Conservation (phyloP, 2,113 vertebrate genomes). For the Eulemur macaco region DNA sequence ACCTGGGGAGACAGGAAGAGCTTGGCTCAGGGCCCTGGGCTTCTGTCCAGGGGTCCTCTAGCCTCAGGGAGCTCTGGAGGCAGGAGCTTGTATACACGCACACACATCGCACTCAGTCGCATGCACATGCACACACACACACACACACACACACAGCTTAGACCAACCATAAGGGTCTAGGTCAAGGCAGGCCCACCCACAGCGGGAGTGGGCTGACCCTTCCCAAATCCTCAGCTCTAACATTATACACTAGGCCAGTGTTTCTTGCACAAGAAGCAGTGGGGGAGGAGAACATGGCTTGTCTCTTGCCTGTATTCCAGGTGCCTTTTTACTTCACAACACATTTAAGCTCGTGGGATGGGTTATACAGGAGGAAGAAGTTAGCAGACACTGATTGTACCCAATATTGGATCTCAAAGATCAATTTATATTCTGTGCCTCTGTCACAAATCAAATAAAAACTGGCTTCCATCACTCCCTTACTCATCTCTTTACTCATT, state of each 20-base stretch:
- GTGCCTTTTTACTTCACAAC: background rate
- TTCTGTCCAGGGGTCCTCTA: background rate
- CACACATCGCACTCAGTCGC: background rate
- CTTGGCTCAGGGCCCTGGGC: background rate
- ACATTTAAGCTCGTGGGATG: background rate
- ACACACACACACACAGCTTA: background rate
- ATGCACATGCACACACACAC: background rate
- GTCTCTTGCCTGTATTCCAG: background rate
- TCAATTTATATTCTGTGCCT: background rate
- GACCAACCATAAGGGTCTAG: fast-evolving
- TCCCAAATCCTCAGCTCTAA: background rate
- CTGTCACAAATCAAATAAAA: background rate
- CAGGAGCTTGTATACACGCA: background rate
- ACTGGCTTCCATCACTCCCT: background rate
- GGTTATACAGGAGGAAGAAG: background rate
- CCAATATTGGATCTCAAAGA: background rate
- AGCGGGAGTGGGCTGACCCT: background rate
- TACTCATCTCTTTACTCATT: background rate
- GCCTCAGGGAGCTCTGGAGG: background rate
- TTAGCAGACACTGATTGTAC: background rate
- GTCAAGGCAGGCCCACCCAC: background rate
- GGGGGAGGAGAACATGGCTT: background rate
- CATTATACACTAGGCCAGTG: background rate
- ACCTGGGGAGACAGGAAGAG: background rate
- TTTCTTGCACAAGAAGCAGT: background rate